These are phyloP conservation scores for Corythornis leucogaster DNA, from an alignment of 2,797 vertebrate species.

Conservation along the genomic window DNA sequence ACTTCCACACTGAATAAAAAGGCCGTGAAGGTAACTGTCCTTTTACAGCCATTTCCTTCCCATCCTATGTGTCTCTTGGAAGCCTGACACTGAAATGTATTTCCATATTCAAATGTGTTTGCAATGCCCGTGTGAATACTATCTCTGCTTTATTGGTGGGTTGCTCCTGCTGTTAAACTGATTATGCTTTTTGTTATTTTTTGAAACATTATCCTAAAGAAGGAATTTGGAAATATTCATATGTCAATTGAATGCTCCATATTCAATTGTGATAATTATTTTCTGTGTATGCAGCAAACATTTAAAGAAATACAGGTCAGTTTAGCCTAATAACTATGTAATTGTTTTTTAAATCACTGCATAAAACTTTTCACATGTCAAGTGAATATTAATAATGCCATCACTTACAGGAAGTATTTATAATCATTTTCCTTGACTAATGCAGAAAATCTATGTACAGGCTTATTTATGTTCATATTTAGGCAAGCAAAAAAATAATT, in stretches of 20 bases:
- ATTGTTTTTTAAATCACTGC: background rate
- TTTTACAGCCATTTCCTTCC: background rate
- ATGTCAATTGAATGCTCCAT: background rate
- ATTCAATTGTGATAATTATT: background rate
- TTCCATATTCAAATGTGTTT: background rate
- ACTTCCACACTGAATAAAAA: background rate
- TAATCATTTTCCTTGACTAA: conserved; percentile 12
- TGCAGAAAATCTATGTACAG: background rate
- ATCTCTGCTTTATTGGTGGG: background rate
- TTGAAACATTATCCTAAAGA: background rate
- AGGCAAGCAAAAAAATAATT: conserved; percentile 19
- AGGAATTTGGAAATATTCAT: background rate
- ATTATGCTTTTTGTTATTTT: background rate
- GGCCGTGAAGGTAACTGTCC: background rate
- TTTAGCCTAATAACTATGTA: background rate
- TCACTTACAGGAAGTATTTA: background rate
- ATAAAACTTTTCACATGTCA: conserved; percentile 6
- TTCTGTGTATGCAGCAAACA: background rate
- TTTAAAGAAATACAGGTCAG: background rate
- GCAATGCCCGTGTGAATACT: background rate
- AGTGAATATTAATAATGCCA: background rate
- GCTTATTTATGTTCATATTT: conserved; percentile 36
- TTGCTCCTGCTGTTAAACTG: conserved; percentile 14
- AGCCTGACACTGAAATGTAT: background rate
- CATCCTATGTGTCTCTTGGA: background rate